These are phyloP conservation scores for Microplitis manilae DNA, from an alignment of 2,888 invertebrate species.

Conservation along the genomic window DNA sequence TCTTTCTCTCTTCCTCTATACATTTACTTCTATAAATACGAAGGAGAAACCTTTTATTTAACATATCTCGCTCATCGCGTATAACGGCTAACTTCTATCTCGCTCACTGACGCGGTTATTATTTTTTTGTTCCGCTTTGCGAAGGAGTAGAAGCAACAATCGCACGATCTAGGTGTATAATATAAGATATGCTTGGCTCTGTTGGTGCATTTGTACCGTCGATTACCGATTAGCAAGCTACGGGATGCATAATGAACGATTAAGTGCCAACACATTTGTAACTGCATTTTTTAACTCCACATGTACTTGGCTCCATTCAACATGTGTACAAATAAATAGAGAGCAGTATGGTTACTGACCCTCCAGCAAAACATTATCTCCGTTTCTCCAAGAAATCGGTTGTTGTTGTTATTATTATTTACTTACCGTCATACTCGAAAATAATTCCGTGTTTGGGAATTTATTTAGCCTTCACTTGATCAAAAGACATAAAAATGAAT, in stretches of 20 bases:
- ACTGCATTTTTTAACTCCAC: background rate
- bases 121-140: background rate
- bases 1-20: constrained; percentile 25
- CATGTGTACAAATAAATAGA: background rate
- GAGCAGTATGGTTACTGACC: background rate
- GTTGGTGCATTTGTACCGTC: constrained; percentile 7
- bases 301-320: background rate
- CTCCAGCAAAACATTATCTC: background rate
- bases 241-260: constrained; percentile 50
- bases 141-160: background rate
- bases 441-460: background rate
- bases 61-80: background rate
- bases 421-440: background rate
- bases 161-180: constrained; percentile 1
- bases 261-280: constrained; percentile 18
- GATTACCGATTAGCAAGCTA: constrained; percentile 49
- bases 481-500: too few species aligned
- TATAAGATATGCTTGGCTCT: constrained; percentile 2
- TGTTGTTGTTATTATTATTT: background rate
- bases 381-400: background rate
- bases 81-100: background rate
- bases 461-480: too few species aligned
- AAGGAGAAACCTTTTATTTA: constrained; percentile 1
- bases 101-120: background rate
- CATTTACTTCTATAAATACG: background rate